Conservation (phyloP, 2,113 vertebrate genomes). For the Thalassarche chlororhynchos region DNA sequence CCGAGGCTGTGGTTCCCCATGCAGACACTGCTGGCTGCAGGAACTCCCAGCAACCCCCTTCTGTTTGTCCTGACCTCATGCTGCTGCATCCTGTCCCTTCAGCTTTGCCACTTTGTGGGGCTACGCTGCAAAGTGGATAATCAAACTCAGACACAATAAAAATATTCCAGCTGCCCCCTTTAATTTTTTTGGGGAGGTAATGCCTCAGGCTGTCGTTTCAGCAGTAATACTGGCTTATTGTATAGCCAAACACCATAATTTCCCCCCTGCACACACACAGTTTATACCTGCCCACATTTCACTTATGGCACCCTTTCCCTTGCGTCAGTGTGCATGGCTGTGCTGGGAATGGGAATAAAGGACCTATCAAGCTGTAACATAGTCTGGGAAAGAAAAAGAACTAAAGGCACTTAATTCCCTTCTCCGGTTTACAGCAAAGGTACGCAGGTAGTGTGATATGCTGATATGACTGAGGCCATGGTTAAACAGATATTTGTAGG, state of each 20-base stretch:
- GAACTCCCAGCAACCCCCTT: neutral
- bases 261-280: neutral
- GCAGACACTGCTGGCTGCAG: neutral
- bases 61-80: neutral
- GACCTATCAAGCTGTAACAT: neutral
- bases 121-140: neutral
- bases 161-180: neutral
- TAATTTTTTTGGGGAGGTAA: neutral
- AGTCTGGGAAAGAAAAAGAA: neutral
- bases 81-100: neutral
- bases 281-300: neutral
- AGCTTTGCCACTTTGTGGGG: neutral
- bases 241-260: neutral
- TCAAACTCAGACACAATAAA: neutral
- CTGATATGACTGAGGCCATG: neutral
- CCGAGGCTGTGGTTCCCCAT: neutral
- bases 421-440: neutral
- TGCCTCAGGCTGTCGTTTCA: neutral
- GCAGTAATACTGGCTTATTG: neutral
- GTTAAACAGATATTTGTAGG: neutral
- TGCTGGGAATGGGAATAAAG: neutral
- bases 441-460: neutral
- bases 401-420: neutral
- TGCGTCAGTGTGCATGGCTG: neutral
- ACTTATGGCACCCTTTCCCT: neutral